A percentile compares a stretch with the other conserved stretches of the same genome.
Conservation (phyloP, 2,113 vertebrate species). For the Anolis sagrei region DNA sequence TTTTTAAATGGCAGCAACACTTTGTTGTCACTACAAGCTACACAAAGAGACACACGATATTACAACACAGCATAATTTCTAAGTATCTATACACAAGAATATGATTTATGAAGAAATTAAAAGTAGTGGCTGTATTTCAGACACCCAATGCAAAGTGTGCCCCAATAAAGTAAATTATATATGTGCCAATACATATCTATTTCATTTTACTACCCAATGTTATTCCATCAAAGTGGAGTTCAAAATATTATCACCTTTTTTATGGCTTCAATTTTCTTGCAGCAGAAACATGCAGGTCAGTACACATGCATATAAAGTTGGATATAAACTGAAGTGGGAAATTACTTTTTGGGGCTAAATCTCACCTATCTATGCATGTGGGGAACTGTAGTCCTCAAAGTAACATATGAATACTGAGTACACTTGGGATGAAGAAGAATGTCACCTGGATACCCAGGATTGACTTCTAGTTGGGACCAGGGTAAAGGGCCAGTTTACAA, state of each 20-base stretch:
- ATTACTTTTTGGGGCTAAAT: too few species aligned
- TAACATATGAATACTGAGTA: background rate
- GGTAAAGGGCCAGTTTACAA: too few species aligned
- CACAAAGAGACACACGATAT: too few species aligned
- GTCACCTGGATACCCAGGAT: too few species aligned
- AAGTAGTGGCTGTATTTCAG: background rate
- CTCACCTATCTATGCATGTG: too few species aligned
- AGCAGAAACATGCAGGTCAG: background rate
- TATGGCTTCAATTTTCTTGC: background rate
- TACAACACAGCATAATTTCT: too few species aligned
- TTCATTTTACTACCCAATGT: background rate
- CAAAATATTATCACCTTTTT: background rate
- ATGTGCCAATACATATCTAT: background rate
- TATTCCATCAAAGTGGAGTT: background rate
- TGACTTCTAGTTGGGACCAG: too few species aligned
- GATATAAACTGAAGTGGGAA: too few species aligned
- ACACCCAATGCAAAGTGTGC: background rate
- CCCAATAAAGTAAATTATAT: background rate
- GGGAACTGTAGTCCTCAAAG: too few species aligned
- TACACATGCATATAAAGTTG: background rate
- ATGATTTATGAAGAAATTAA: background rate
- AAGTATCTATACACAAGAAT: background rate
- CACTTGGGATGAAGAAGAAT: background rate
- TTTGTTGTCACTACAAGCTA: too few species aligned
- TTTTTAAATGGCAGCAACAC: too few species aligned